A percentile compares a stretch with the other conserved stretches of the same genome.
Evolutionary conservation across 2,797 vertebrate species (phyloP).

Genomic region (Buceros bicornis): DNA sequence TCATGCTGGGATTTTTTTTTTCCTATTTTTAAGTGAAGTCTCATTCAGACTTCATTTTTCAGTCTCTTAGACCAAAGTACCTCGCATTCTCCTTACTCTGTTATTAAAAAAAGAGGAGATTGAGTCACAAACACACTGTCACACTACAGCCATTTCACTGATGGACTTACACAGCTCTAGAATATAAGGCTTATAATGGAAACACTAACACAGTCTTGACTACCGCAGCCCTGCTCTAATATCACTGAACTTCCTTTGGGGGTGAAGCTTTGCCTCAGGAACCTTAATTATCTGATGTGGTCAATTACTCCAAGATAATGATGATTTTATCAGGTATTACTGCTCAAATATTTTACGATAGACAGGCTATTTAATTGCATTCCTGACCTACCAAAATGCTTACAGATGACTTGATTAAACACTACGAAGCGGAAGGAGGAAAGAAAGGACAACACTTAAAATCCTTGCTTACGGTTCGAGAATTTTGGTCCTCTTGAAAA

Average conservation of each 20-base stretch:
- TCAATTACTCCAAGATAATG: conserved; percentile 80
- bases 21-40: neutral
- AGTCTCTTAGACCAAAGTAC: neutral
- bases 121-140: neutral
- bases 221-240: conserved; percentile 49
- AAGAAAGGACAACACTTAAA: conserved; percentile 2
- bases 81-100: neutral
- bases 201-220: conserved; percentile 65
- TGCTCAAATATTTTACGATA: conserved; percentile 74
- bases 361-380: conserved; percentile 75
- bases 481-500: conserved; percentile 1
- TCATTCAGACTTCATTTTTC: conserved; percentile 12
- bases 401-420: conserved; percentile 74
- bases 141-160: conserved; percentile 12
- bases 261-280: conserved; percentile 77
- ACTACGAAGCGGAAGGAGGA: neutral
- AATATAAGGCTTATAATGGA: conserved; percentile 57
- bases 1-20: neutral
- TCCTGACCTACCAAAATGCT: conserved; percentile 78
- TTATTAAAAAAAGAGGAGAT: neutral
- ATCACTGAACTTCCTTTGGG: conserved; percentile 74
- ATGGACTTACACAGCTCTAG: conserved; percentile 29
- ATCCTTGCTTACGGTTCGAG: neutral
- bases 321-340: conserved; percentile 80
- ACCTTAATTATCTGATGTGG: conserved; percentile 80